Conservation (phyloP, 2,797 vertebrate genomes). For the Valencia hispanica region DNA sequence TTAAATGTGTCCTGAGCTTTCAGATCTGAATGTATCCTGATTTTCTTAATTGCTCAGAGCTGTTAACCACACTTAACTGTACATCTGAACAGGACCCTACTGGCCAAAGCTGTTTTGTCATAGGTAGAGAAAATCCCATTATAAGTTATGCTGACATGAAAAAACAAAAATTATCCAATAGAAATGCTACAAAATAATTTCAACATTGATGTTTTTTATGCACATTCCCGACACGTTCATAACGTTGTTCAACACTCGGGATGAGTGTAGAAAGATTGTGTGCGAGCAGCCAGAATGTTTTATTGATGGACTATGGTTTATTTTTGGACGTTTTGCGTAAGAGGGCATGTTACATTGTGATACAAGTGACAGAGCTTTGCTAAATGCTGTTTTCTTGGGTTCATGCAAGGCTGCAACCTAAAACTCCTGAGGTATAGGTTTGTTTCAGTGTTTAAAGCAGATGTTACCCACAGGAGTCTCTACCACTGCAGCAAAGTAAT, state of each 20-base stretch:
- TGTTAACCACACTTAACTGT: background rate
- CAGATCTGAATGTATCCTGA: background rate
- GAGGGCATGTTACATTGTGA: background rate
- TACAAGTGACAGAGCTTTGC: background rate
- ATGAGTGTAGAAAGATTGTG: background rate
- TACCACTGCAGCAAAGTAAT: slow-evolving; percentile 5
- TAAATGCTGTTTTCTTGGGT: too few species aligned
- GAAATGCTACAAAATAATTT: background rate
- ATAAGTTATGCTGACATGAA: background rate
- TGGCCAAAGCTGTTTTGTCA: too few species aligned
- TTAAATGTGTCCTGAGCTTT: background rate
- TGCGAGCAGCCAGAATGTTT: background rate
- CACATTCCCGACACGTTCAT: too few species aligned
- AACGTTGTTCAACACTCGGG: too few species aligned
- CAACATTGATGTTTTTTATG: background rate
- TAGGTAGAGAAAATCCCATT: too few species aligned
- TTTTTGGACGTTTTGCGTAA: background rate
- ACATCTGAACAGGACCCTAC: background rate
- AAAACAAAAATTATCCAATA: background rate
- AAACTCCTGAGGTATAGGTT: background rate
- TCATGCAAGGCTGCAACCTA: background rate
- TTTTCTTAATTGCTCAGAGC: background rate
- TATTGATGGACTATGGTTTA: background rate
- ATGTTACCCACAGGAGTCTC: background rate
- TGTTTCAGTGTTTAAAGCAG: background rate